phyloP scores from a whole-genome alignment of 1,140 invertebrate species.

The Drosophila gunungcola region DNA sequence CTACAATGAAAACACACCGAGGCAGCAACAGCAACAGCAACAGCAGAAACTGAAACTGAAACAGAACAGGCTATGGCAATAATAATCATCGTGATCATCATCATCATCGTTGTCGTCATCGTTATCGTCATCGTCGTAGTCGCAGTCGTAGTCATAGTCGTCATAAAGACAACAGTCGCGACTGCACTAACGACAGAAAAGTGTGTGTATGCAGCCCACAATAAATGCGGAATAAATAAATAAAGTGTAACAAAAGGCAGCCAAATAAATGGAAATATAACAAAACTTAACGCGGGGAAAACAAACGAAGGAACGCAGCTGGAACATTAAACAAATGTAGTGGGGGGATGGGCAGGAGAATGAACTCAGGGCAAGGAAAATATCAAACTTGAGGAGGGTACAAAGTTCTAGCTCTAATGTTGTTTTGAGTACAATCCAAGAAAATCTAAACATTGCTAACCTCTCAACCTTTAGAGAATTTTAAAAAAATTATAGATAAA shows the following conservation, averaged over 20 bases:
- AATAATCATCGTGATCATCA: conserved; percentile 52
- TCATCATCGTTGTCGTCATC: conserved; percentile 38
- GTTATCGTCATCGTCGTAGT: conserved; percentile 28
- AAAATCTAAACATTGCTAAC: not conserved
- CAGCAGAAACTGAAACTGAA: conserved; percentile 39
- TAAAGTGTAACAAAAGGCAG: conserved; percentile 81
- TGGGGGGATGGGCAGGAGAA: conserved; percentile 22
- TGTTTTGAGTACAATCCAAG: not conserved
- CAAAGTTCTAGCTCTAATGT: not conserved
- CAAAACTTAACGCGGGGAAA: conserved; percentile 70
- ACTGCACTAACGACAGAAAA: conserved; percentile 76
- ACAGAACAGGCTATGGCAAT: conserved; percentile 50
- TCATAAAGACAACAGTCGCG: conserved; percentile 72
- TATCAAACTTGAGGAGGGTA: not conserved
- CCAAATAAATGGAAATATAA: conserved; percentile 80
- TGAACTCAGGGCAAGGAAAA: conserved; percentile 2
- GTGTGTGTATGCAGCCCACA: conserved; percentile 57
- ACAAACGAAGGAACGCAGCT: conserved; percentile 49
- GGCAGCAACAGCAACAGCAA: conserved; percentile 27
- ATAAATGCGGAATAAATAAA: conserved; percentile 81
- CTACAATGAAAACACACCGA: conserved; percentile 74
- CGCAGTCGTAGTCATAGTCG: conserved; percentile 31
- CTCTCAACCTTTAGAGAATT: no score
- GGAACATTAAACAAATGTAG: conserved; percentile 43
- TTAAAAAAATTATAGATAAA: no score